phyloP scores from a whole-genome alignment of 2,888 invertebrate species.

The Epistrophella euchroma region DNA sequence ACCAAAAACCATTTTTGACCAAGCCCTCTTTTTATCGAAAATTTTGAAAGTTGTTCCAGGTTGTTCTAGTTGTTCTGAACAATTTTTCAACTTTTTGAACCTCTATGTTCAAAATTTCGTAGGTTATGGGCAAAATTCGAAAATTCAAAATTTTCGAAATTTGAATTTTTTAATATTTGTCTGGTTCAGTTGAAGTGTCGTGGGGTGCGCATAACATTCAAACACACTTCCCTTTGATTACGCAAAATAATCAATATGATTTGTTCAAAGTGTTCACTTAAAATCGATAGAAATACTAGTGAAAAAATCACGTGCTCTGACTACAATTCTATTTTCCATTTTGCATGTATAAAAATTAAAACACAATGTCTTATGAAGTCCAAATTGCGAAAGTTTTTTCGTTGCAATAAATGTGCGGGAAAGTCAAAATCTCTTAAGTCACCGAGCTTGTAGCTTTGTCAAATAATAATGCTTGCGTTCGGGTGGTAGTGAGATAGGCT shows the following conservation, averaged over 20 bases:
- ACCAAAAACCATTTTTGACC: no score
- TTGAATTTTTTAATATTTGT: no score
- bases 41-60: no score
- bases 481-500: no score
- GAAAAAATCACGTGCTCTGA: constrained; percentile 5
- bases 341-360: constrained; percentile 2
- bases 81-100: no score
- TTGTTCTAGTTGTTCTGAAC: no score
- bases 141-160: no score
- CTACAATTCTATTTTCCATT: neutral
- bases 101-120: no score
- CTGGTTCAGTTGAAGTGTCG: no score
- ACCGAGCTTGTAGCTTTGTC: neutral
- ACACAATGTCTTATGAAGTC: neutral
- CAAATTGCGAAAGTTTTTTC: constrained; percentile 12
- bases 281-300: constrained; percentile 2
- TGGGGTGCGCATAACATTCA: constrained; percentile 13
- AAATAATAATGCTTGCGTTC: no score
- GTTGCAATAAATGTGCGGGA: neutral
- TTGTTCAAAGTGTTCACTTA: constrained; percentile 5
- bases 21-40: no score
- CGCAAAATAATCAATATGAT: neutral
- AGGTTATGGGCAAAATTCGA: no score
- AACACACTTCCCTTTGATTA: neutral
- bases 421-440: neutral